phyloP scores from a whole-genome alignment of 2,888 invertebrate species.

The Prosopocoilus inquinatus region DNA sequence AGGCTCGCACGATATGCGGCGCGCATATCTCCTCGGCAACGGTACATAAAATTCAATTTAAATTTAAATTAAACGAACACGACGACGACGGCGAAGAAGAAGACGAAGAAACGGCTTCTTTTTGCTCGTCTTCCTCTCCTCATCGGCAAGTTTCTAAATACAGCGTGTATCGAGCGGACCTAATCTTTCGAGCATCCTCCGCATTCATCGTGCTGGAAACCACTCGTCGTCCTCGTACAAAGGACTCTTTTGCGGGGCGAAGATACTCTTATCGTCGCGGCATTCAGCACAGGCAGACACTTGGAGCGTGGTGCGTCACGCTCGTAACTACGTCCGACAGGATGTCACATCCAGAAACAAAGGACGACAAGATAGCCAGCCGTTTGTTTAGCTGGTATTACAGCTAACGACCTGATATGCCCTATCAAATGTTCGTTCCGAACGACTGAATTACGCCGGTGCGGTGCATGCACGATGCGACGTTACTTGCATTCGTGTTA shows the following conservation, averaged over 20 bases:
- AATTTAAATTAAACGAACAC: no score
- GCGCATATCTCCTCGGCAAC: no score
- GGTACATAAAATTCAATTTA: no score
- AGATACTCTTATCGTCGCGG: conserved; percentile 37
- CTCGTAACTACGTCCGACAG: conserved; percentile 29
- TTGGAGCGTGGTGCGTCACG: conserved; percentile 32
- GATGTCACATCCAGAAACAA: conserved; percentile 30
- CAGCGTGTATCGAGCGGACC: conserved; percentile 24
- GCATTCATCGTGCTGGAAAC: conserved; percentile 36
- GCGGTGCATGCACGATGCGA: no score
- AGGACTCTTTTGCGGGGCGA: conserved; percentile 35
- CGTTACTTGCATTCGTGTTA: no score
- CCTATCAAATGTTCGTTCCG: conserved; percentile 3
- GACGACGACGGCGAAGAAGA: no score
- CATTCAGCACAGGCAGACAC: conserved; percentile 22
- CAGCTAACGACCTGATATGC: conserved; percentile 5
- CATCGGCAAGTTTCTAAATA: conserved; percentile 6
- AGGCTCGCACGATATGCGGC: no score
- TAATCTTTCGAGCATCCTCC: conserved; percentile 39
- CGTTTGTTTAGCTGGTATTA: conserved; percentile 11
- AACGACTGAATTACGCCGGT: conserved; percentile 1
- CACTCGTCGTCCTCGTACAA: conserved; percentile 34
- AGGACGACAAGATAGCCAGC: conserved; percentile 18
- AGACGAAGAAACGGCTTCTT: no score
- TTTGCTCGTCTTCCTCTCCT: not conserved